Evolutionary conservation across 2,113 vertebrate species (phyloP).

Genomic region (Phyllopteryx taeniolatus): DNA sequence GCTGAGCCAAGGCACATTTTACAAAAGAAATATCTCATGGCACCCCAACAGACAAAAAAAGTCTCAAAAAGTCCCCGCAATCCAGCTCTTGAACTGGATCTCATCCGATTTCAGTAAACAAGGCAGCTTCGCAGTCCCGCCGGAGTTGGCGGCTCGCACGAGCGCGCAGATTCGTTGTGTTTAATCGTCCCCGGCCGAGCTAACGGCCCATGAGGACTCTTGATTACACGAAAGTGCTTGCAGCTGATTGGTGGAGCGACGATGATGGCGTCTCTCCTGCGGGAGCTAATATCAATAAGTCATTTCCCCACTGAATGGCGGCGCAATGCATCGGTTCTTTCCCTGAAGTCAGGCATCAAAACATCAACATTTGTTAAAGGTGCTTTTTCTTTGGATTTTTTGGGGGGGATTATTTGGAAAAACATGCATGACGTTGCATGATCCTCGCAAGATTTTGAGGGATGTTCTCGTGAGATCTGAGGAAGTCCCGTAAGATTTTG

Average conservation of each 20-base stretch:
- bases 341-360: neutral
- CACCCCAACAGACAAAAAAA: no score
- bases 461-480: no score
- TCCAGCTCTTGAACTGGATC: neutral
- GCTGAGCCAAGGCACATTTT: no score
- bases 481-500: no score
- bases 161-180: neutral
- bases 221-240: neutral
- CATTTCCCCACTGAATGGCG: neutral
- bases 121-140: no score
- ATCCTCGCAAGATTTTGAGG: neutral
- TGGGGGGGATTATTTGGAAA: no score
- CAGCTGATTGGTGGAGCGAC: neutral
- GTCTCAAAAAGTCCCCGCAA: no score
- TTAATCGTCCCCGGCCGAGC: neutral
- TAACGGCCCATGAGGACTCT: neutral
- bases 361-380: no score
- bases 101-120: neutral
- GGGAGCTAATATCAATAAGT: neutral
- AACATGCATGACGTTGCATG: neutral
- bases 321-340: neutral
- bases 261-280: neutral
- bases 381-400: neutral
- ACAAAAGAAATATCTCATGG: no score
- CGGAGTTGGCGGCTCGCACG: no score